Base-by-base conservation (phyloP, 2,113 vertebrate species). In the Sitta europaea region DNA sequence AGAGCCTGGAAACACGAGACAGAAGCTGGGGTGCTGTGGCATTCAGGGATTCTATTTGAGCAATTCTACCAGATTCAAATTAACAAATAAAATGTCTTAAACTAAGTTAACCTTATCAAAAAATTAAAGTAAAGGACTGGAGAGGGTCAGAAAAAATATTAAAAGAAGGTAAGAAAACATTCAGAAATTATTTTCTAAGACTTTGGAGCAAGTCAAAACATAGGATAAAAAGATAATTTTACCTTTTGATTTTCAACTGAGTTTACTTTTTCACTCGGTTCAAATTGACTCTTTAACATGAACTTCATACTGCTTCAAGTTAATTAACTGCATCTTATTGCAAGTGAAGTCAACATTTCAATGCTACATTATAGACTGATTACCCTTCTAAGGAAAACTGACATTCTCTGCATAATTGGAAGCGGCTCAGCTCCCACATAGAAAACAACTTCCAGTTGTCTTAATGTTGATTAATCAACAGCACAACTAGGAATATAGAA, bases 301-400 rank as follows among this genome's bases (percentile, higher is more conserved):
- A 94, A 87, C 70, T 96, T 94, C 61, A 67, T 74, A 47, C 22
- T 45, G 18, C 40, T 93, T 85, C 48, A 82, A 78, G 65, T 87
- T 94, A 95, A 95, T 94, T 96, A 94, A 78, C 57, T 81, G 61
- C 47, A 78, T 89, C 40, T 74, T 75, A 77, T 55, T 91, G 80
- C 81, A 74, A 68, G 33, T 50, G 63, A 91, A 94, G 36, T 74
- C 65, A 94, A 76, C 40, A 91, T 87, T 92, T 87, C 73, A 74
- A 15, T 78, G 40, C 54, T 71, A 59, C 57, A 23, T 72, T 74
- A 66, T 8, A 87, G 61, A 67, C 73, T 74, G 59, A 92, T 84
- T 89, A 80, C 36, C 15, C 33, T 92, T 67, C 24, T 86, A 74
- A 86, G 74, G 55, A 88, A 92, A 86, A 54, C 27, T 80, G 63